Conservation (phyloP, 2,888 invertebrate genomes). For the Synanthedon formicaeformis region DNA sequence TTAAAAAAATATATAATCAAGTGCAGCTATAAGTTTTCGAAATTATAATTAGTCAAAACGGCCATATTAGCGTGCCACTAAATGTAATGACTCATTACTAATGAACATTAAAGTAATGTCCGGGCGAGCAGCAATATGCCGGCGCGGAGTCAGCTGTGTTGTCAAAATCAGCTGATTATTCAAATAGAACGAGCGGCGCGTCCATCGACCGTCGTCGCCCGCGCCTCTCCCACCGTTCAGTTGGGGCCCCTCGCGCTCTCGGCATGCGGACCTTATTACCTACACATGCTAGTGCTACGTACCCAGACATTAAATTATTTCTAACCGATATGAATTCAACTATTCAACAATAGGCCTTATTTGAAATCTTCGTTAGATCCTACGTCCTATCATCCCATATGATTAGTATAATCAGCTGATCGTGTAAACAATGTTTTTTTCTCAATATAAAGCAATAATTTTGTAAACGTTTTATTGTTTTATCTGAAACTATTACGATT, state of each 20-base stretch:
- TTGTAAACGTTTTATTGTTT: not conserved
- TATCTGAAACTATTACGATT: not conserved
- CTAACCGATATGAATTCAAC: not conserved
- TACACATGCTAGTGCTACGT: not conserved
- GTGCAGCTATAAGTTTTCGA: no score
- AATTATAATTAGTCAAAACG: no score
- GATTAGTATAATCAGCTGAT: conserved; percentile 52
- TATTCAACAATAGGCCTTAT: not conserved
- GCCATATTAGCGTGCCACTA: no score
- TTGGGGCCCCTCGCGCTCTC: conserved; percentile 18
- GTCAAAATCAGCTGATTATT: conserved; percentile 73
- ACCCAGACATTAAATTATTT: not conserved
- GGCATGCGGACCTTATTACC: conserved; percentile 8
- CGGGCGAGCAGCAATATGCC: conserved; percentile 23
- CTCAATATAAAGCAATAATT: not conserved
- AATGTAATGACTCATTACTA: no score
- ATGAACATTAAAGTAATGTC: no score
- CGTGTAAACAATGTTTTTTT: conserved; percentile 51
- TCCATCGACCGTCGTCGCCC: conserved; percentile 49
- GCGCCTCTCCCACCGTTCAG: conserved; percentile 7
- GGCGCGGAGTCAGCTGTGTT: conserved; percentile 62
- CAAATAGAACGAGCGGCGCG: conserved; percentile 62
- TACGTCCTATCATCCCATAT: not conserved
- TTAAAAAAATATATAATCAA: no score
- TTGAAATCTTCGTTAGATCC: not conserved